These are phyloP conservation scores for Zonotrichia albicollis DNA, from an alignment of 2,797 vertebrate species.

Conservation along the genomic window DNA sequence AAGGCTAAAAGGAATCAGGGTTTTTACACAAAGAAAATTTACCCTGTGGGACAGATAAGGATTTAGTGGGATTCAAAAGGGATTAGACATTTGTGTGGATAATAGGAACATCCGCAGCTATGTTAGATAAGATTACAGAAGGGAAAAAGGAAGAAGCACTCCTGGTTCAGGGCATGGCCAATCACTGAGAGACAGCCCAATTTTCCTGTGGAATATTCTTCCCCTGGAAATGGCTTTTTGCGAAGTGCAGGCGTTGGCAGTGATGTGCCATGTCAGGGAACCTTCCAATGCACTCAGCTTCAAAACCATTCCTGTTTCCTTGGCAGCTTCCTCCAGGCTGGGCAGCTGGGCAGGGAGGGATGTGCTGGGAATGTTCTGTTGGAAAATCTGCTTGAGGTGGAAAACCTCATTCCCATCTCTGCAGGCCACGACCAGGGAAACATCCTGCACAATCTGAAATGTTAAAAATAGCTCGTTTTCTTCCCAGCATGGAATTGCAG, in stretches of 20 bases:
- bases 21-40: slow-evolving; percentile 45
- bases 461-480: neutral
- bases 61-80: slow-evolving; percentile 42
- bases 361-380: neutral
- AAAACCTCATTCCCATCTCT: neutral
- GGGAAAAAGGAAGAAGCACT: neutral
- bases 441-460: neutral
- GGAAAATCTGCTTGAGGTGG: neutral
- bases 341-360: neutral
- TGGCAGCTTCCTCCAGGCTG: neutral
- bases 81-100: slow-evolving; percentile 57
- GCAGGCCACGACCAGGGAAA: neutral
- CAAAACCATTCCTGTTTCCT: neutral
- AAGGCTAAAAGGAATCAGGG: slow-evolving; percentile 2
- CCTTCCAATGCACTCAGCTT: neutral
- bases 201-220: neutral
- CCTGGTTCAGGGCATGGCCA: slow-evolving; percentile 11
- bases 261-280: neutral
- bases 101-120: slow-evolving; percentile 41
- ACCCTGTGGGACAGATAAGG: slow-evolving; percentile 46
- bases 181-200: neutral
- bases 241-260: neutral
- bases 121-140: slow-evolving; percentile 44
- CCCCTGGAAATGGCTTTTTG: neutral
- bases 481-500: neutral